Evolutionary conservation across 2,797 vertebrate species (phyloP).

Genomic region (Clarias fuscus): DNA sequence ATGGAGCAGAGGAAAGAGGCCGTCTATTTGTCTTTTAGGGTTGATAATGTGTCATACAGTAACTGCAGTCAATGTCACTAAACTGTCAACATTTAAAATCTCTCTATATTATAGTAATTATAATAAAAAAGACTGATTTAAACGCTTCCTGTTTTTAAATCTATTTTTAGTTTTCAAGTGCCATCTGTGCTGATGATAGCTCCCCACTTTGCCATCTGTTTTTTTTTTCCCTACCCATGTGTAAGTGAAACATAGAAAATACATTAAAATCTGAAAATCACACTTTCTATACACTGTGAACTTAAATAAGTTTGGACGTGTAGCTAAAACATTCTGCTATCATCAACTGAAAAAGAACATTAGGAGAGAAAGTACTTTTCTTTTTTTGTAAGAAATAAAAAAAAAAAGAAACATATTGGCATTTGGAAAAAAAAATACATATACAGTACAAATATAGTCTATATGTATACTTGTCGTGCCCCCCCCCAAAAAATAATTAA

Average conservation of each 20-base stretch:
- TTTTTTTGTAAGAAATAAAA: neutral
- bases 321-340: neutral
- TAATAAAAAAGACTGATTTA: neutral
- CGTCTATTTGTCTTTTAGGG: neutral
- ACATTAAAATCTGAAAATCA: conserved; percentile 13
- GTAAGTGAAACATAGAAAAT: conserved; percentile 8
- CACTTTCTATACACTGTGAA: neutral
- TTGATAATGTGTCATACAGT: neutral
- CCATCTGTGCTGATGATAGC: conserved; percentile 30
- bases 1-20: too few relatives aligned
- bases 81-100: neutral
- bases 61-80: conserved; percentile 2
- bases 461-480: too few relatives aligned
- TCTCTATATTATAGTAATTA: neutral
- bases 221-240: neutral
- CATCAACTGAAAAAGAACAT: neutral
- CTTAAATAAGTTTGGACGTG: neutral
- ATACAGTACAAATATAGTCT: too few relatives aligned
- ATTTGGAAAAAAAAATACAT: too few relatives aligned
- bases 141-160: neutral
- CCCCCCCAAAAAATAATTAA: neutral
- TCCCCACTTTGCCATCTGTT: conserved; percentile 13
- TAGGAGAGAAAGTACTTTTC: neutral
- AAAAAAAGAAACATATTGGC: neutral
- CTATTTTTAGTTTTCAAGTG: conserved; percentile 16